These are phyloP conservation scores for Chaetogeoica ovagalla DNA, from an alignment of 2,888 invertebrate species.

Conservation along the genomic window DNA sequence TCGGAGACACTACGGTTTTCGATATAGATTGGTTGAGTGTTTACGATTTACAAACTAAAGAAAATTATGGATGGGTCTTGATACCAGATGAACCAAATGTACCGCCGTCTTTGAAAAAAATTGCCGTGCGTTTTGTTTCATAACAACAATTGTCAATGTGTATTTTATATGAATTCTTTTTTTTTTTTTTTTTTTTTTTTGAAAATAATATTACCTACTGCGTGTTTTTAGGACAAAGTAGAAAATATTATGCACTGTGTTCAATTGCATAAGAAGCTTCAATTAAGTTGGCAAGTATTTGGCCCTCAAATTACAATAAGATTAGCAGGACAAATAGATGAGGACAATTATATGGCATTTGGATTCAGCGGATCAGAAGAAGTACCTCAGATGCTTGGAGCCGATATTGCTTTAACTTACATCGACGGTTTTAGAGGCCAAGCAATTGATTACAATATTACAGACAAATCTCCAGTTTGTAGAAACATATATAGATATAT, in stretches of 20 bases:
- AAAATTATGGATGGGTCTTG: conserved; percentile 74
- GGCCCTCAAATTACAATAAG: conserved; percentile 85
- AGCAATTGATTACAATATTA: conserved; percentile 82
- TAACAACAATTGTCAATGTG: neutral
- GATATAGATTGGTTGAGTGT: conserved; percentile 83
- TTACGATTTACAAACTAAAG: conserved; percentile 71
- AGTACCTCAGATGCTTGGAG: conserved; percentile 78
- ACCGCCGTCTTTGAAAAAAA: conserved; percentile 77
- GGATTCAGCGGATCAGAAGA: conserved; percentile 78
- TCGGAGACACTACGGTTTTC: conserved; percentile 80
- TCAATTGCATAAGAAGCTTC: conserved; percentile 81
- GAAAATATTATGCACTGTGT: conserved; percentile 63
- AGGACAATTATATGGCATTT: conserved; percentile 84
- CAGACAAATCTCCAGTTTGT: conserved; percentile 76
- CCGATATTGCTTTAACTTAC: conserved; percentile 80
- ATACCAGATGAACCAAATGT: conserved; percentile 82
- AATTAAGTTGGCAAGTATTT: conserved; percentile 88
- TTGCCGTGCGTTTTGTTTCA: conserved; percentile 59
- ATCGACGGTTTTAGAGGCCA: conserved; percentile 74
- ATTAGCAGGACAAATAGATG: conserved; percentile 73
- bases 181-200: conserved; percentile 8
- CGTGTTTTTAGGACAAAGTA: conserved; percentile 58
- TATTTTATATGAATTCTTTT: neutral
- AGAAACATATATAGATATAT: neutral
- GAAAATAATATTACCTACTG: neutral